Base-by-base conservation (phyloP, 2,888 invertebrate species). In the Meghimatium bilineatum region DNA sequence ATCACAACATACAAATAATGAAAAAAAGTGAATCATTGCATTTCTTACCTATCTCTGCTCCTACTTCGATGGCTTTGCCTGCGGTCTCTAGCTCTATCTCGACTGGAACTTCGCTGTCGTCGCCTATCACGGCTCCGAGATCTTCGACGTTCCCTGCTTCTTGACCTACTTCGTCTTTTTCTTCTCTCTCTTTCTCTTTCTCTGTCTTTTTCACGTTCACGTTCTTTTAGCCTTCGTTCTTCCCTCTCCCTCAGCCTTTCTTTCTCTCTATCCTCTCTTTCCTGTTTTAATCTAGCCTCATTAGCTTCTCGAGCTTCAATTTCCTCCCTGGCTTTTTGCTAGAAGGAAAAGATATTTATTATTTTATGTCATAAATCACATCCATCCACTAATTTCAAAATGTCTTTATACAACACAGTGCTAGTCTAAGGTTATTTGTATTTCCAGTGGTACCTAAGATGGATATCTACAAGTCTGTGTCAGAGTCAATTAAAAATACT, bases 191-290 rank as follows among this genome's bases (percentile, higher is more conserved):
- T 79, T 34, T 85, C 83, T 52, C 74, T 75, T 34, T 85, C 49
- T 23, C 82, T 79, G 44, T 82, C 85, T 52, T 72, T 82, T 32
- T 85, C 84, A n/a, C 86, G 75, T 26, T 83, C 81, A 29, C 74
- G 76, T 38, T 85, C 85, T 60, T 80, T 69, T 36, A 82, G 83
- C 49, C 84, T 71, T 56, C 80, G 63, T 44, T 82, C 88, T 94
- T 94, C 95, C 94, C 87, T 94, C 94, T 87, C 95, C 94, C 85
- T 95, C 90, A 87, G 95, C 94, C 86, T 95, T 94, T 88, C 95
- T 94, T 88, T 95, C 91, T 86, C 94, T 94, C 88, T 87, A 66
- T 89, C 88, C 86, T 90, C 90, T 74, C 87, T 88, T 82, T 91
- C 90, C 80, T 87, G 87, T 77, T 89, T 88, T 44, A 85, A 91